These are phyloP conservation scores for Leptinotarsa undecemlineata DNA, from an alignment of 1,140 invertebrate genomes.

Conservation along the genomic window DNA sequence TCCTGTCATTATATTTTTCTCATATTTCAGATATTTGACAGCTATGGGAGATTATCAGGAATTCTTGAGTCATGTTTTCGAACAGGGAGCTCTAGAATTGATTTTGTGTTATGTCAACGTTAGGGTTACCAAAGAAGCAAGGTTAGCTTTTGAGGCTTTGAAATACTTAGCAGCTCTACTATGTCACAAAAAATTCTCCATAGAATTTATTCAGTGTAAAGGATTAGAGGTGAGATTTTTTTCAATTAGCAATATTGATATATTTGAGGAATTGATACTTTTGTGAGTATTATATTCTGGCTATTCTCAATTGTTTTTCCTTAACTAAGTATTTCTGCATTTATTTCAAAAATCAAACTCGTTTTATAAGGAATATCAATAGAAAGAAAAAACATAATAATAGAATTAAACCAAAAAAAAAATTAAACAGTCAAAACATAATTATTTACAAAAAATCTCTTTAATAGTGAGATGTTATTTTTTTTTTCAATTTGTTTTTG, in stretches of 20 bases:
- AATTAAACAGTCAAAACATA: too few species aligned
- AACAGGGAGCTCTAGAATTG: conserved; percentile 80
- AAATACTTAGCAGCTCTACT: conserved; percentile 91
- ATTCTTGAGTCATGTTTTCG: conserved; percentile 89
- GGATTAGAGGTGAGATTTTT: conserved; percentile 71
- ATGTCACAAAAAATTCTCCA: conserved; percentile 96
- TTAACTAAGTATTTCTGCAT: too few species aligned
- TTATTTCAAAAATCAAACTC: too few species aligned
- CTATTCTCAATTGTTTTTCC: background rate
- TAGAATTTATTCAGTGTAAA: conserved; percentile 87
- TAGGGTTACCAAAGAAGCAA: conserved; percentile 83
- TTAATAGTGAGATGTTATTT: too few species aligned
- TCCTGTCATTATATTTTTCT: too few species aligned
- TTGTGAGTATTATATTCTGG: background rate
- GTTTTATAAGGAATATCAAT: too few species aligned
- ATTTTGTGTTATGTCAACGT: conserved; percentile 92
- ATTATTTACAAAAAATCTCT: too few species aligned
- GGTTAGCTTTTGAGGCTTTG: conserved; percentile 92
- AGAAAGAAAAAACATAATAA: too few species aligned
- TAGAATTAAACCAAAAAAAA: too few species aligned
- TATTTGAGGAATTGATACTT: background rate
- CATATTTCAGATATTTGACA: conserved; percentile 70
- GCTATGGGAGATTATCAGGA: conserved; percentile 98
- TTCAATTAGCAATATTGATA: background rate
- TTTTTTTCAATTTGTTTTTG: too few species aligned